Base-by-base conservation (phyloP, 1,140 invertebrate species). In the Helicoverpa zea region DNA sequence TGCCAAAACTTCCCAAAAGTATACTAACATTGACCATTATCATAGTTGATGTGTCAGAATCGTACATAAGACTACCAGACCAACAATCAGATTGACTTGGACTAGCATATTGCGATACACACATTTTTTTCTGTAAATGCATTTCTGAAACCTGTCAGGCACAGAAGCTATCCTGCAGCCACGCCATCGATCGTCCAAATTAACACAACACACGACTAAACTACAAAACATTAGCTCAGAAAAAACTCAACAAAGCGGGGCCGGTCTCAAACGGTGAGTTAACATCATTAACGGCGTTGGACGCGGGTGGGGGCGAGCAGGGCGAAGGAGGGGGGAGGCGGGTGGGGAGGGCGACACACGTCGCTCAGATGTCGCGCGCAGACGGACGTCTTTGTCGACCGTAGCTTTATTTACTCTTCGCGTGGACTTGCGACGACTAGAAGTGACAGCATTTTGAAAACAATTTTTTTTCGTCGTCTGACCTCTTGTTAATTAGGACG, bases 311-410 rank as follows among this genome's bases (percentile, higher is more conserved):
- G 79, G 83, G 78, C 58, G 30, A 83, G 78, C 61, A 70, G 82
- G 76, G 18, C 29, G 59, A 52, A 14, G 76, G 4, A 47, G 59
- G 76, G 75, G 79, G 80, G 73, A 68, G 70, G 68, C 79, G 80
- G 56, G 85, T 81, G 84, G 81, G 18, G 58, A 83, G 88, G 86
- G 87, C 86, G 92, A 91, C 91, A 91, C 90, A 92, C 91, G 92
- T 92, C 92, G 91, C 92, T 92, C 91, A 93, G 89, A 91, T 91
- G 92, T 93, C 93, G 89, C 89, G 85, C 84, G 75, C 93, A 94
- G 93, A 92, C 92, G 92, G 90, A 94, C 92, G 93, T 94, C 93
- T 94, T 94, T 94, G 93, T 94, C 91, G 84, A 75, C 83, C 91
- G 87, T 81, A 88, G 91, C 88, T 92, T 93, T 92, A 92, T 93